Percentiles rank a stretch among this genome's conserved stretches.
phyloP scores from a whole-genome alignment of 2,888 invertebrate genomes.

The Cacoxenus indagator region DNA sequence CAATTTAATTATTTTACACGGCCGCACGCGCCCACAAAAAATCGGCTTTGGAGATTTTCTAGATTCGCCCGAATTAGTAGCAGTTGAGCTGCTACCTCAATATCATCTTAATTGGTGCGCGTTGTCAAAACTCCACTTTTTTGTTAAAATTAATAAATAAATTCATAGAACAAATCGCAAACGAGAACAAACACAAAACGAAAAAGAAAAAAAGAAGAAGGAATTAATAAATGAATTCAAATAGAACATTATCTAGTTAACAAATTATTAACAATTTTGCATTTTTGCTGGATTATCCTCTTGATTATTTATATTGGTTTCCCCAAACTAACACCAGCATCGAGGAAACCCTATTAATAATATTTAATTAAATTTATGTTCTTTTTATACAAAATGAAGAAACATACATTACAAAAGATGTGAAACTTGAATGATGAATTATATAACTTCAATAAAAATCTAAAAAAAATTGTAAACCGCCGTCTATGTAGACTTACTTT shows the following conservation, averaged over 20 bases:
- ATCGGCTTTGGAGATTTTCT: slow-evolving; percentile 1
- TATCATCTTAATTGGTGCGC: background rate
- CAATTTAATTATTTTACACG: background rate
- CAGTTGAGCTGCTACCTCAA: slow-evolving; percentile 59
- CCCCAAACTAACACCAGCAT: slow-evolving; percentile 38
- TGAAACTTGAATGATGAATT: slow-evolving; percentile 68
- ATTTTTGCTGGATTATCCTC: slow-evolving; percentile 52
- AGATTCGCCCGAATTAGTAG: background rate
- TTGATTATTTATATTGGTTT: slow-evolving; percentile 44
- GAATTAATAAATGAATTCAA: slow-evolving; percentile 37
- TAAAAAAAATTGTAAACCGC: slow-evolving; percentile 49
- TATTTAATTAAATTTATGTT: slow-evolving; percentile 60
- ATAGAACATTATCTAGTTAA: slow-evolving; percentile 52
- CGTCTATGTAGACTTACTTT: background rate
- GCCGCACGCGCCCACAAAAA: background rate
- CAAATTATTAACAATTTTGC: slow-evolving; percentile 58
- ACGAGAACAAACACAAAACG: background rate
- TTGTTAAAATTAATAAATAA: background rate
- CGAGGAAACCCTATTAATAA: slow-evolving; percentile 36
- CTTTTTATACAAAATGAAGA: slow-evolving; percentile 66
- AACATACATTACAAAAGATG: slow-evolving; percentile 48
- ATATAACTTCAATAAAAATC: slow-evolving; percentile 61
- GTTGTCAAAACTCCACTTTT: background rate
- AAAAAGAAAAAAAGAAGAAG: slow-evolving; percentile 35
- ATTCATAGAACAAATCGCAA: slow-evolving; percentile 10